These are phyloP conservation scores for Hydrolagus colliei DNA, from an alignment of 2,797 vertebrate species.

Conservation along the genomic window DNA sequence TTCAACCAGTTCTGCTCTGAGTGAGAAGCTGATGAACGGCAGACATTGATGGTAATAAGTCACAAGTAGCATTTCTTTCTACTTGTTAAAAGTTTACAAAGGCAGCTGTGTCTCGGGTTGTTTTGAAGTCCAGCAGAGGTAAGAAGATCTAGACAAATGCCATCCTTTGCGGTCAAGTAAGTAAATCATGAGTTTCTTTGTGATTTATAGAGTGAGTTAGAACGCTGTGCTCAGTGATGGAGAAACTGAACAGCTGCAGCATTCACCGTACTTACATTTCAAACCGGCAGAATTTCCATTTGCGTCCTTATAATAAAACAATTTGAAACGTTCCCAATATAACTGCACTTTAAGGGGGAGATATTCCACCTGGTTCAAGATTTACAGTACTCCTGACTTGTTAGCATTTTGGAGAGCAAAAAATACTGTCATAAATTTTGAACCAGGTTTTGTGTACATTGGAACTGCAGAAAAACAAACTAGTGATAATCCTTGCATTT, in stretches of 20 bases:
- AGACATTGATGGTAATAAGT: slow-evolving; percentile 16
- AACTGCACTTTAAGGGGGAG: background rate
- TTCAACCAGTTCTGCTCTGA: slow-evolving; percentile 13
- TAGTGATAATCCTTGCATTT: no score
- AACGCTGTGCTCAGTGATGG: background rate
- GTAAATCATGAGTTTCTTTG: slow-evolving; percentile 1
- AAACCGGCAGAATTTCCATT: slow-evolving; percentile 2
- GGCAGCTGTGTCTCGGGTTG: slow-evolving; percentile 4
- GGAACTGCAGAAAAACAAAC: no score
- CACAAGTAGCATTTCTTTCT: slow-evolving; percentile 2
- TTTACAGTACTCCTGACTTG: no score
- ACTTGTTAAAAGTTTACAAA: background rate
- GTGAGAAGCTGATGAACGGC: background rate
- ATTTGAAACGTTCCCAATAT: background rate
- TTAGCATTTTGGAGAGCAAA: no score
- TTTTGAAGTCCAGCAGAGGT: slow-evolving; percentile 8
- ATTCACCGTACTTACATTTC: slow-evolving; percentile 5
- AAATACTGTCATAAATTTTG: no score
- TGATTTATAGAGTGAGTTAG: slow-evolving; percentile 3
- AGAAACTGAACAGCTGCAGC: slow-evolving; percentile 11
- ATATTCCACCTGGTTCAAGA: no score
- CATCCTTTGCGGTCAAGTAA: slow-evolving; percentile 20
- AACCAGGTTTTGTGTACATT: no score
- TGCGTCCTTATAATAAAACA: slow-evolving; percentile 13
- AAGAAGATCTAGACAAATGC: slow-evolving; percentile 12